phyloP scores from a whole-genome alignment of 2,113 vertebrate species.

The Brachypteracias leptosomus region DNA sequence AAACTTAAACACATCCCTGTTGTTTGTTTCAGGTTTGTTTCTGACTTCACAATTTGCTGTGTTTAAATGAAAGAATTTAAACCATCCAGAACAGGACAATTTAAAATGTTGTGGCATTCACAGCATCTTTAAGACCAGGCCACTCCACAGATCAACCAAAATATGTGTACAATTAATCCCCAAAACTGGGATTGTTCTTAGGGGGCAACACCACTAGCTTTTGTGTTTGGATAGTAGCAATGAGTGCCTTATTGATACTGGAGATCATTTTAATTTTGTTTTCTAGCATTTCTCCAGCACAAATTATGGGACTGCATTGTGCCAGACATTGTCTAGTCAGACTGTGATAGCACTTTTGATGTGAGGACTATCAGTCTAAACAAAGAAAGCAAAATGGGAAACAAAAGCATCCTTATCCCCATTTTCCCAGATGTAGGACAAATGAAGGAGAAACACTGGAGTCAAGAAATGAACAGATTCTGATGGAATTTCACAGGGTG shows the following conservation, averaged over 20 bases:
- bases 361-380: background rate
- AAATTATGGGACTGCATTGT: background rate
- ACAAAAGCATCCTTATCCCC: background rate
- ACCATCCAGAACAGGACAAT: background rate
- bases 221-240: background rate
- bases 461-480: background rate
- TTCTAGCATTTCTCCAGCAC: background rate
- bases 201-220: background rate
- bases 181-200: background rate
- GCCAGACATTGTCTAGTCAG: background rate
- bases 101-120: background rate
- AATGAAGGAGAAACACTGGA: constrained; percentile 4
- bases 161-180: background rate
- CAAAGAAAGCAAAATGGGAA: background rate
- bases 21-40: background rate
- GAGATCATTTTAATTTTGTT: background rate
- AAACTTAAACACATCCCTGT: constrained; percentile 42
- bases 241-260: background rate
- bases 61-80: background rate
- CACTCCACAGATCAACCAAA: background rate
- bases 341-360: background rate
- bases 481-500: constrained; percentile 1
- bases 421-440: background rate
- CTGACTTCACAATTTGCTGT: background rate
- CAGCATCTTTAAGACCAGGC: background rate